Evolutionary conservation across 2,797 vertebrate species (phyloP).

Genomic region (Steatocranus sp.): DNA sequence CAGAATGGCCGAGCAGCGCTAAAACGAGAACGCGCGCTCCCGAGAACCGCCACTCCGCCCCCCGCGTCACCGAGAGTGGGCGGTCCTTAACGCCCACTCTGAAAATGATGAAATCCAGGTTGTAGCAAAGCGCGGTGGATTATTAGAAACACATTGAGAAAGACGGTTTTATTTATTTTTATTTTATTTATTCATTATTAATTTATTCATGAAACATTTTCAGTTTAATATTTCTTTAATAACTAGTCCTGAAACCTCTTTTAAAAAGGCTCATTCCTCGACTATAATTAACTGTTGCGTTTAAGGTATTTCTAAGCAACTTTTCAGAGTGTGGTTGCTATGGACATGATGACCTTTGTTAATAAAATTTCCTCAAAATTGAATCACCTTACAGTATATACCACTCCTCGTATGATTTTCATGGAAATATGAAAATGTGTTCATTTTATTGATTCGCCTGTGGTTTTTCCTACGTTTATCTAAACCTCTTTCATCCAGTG

Average conservation of each 20-base stretch:
- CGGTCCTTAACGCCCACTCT: background rate
- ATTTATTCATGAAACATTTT: accelerated
- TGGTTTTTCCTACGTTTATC: background rate
- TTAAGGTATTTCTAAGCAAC: background rate
- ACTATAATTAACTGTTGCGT: background rate
- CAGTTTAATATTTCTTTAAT: background rate
- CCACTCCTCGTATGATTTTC: background rate
- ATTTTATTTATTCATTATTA: background rate
- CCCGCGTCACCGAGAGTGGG: slow-evolving; percentile 6
- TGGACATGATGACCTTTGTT: background rate
- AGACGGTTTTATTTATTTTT: background rate
- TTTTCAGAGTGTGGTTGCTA: background rate
- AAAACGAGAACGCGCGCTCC: slow-evolving; percentile 36
- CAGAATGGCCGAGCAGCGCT: background rate
- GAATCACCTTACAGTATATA: background rate
- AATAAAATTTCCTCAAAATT: background rate
- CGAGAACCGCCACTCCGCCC: slow-evolving; percentile 12
- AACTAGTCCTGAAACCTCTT: background rate
- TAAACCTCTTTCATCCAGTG: background rate
- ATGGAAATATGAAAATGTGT: background rate
- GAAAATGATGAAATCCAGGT: slow-evolving; percentile 7
- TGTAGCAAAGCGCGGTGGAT: background rate
- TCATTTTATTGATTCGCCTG: background rate
- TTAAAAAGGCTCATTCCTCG: background rate
- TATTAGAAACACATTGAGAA: background rate